Evolutionary conservation across 2,888 invertebrate species (phyloP), one percentile per base, ranked within the genome.

Genomic region (Laothoe populi): DNA sequence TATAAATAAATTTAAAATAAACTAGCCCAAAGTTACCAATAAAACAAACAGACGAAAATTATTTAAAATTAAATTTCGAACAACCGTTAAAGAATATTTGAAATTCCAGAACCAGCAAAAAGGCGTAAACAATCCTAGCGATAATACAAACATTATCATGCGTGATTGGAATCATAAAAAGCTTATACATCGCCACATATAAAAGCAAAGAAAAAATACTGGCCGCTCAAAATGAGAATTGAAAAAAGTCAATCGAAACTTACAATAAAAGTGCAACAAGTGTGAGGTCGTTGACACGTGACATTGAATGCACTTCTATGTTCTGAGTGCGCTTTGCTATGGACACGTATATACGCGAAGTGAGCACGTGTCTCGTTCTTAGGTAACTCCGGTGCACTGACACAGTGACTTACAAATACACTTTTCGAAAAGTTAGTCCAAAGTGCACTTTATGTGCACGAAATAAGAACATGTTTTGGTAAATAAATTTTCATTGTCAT

Each of bases 281-380:
- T 69, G 66, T 65, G 60, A 72, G 82, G 79, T 82, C 72, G 83
- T 70, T 74, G 68, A 74, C 68, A 67, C 65, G 71, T 76, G 83
- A 79, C 81, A 80, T 81, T 82, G 78, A 75, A 70, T 49, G 63
- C 64, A 65, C 64, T 66, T 57, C 61, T 58, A 62, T 42, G 64
- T 59, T 42, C 49, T 44, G 42, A 44, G 46, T 61, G 42, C n/a
- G 48, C 53, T 26, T 31, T 31, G 7, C 38, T 57, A 60, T 60
- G 60, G 48, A 4, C 16, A 60, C 24, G 42, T 42, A 40, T n/a
- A n/a, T n/a, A n/a, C n/a, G n/a, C n/a, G n/a, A 31, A 31, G 31
- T 5, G 40, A 42, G n/a, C 45, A 45, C 45, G 19, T 19, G 19
- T 21, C 19, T 44, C n/a, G n/a, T 7, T 23, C 42, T 40, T 13